Base-by-base conservation (phyloP, 2,113 vertebrate genomes). In the Rhea pennata region DNA sequence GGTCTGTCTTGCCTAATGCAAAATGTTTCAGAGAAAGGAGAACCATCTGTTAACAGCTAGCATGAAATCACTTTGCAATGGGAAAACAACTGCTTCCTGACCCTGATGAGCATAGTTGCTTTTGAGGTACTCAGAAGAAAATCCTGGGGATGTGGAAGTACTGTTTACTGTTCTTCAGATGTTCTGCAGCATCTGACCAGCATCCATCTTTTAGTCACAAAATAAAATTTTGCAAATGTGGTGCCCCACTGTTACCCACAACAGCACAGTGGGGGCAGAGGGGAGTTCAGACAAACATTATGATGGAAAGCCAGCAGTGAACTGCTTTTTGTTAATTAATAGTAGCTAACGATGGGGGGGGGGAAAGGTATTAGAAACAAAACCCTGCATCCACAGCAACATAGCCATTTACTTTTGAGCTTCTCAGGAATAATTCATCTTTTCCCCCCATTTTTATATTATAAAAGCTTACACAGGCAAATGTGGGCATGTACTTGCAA, bases 391-490 rank as follows among this genome's bases (percentile, higher is more conserved):
- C 87, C 84, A 95, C 90, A 84, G 82, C 53, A 87, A 95, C 80
- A 3, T 14, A 84, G 67, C 9, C 44, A 29, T 62, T 90, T 73
- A 90, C 71, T 93, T 78, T 36, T 86, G 80, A 95, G 92, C 84
- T 93, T 86, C 64, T 89, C n/a, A 64, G 22, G 50, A 70, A 66
- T 91, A 85, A 95, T 83, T 74, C 66, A 67, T 54, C 31, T 87
- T 75, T 82, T 27, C 61, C 78, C 51, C 46, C 40, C 48, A 9
- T 40, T 94, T 91, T 87, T 75, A 9, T 40, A 21, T 72, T 80
- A 79, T 36, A 69, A 92, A 96, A 91, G 58, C 80, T 96, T 73
- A 79, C n/a, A n/a, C 53, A 76, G 66, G 73, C 85, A 89, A 72
- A 94, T 71, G 69, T 80, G 76, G 90, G 72, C 74, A 77, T 94